Evolutionary conservation across 2,113 vertebrate species (phyloP).

Genomic region (Asarcornis scutulata): DNA sequence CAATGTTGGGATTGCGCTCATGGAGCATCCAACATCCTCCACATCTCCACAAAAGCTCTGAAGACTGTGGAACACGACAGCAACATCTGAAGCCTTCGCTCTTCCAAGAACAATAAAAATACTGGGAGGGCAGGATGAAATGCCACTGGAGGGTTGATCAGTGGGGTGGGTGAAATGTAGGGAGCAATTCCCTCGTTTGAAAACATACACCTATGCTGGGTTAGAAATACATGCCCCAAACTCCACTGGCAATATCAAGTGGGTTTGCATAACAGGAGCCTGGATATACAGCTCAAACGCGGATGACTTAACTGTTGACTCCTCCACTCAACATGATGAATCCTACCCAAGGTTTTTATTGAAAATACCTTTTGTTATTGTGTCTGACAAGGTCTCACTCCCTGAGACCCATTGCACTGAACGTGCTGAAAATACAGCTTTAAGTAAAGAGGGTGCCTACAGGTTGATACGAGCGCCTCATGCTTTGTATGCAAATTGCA

Average conservation of each 20-base stretch:
- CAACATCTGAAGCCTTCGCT: not conserved
- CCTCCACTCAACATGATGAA: not conserved
- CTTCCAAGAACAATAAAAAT: not conserved
- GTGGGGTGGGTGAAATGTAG: not conserved
- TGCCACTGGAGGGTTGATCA: not conserved
- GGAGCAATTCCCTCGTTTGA: not conserved
- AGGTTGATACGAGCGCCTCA: not conserved
- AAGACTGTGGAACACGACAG: not conserved
- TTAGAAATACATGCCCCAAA: not conserved
- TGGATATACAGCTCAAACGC: not conserved
- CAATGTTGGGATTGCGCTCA: not conserved
- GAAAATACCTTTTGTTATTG: not conserved
- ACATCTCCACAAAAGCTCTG: not conserved
- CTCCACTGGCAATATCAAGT: accelerated
- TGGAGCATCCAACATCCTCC: no score
- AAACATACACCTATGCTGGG: not conserved
- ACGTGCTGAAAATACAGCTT: not conserved
- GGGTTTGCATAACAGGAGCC: not conserved
- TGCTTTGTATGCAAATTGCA: not conserved
- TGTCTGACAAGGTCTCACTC: not conserved
- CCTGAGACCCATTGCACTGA: not conserved
- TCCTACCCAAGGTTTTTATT: not conserved
- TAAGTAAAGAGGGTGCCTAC: not conserved
- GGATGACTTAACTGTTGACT: not conserved
- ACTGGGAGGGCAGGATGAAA: not conserved